A percentile compares a stretch with the other conserved stretches of the same genome.
These are phyloP conservation scores for Gastracanthus pulcherrimus DNA, from an alignment of 2,888 invertebrate species.

Conservation along the genomic window DNA sequence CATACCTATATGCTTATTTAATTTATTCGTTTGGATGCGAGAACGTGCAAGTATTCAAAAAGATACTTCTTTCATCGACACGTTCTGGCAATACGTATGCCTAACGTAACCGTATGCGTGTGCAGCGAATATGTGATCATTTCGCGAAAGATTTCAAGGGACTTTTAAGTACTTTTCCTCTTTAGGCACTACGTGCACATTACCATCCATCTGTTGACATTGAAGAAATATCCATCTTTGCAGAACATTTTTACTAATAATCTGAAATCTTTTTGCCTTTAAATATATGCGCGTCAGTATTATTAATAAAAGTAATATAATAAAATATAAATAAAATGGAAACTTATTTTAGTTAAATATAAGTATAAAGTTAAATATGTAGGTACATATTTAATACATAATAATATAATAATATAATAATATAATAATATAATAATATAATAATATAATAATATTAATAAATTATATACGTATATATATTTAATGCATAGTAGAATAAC, in stretches of 20 bases:
- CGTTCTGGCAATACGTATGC: conserved; percentile 34
- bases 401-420: too few relatives aligned
- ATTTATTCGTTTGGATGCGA: conserved; percentile 9
- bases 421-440: too few relatives aligned
- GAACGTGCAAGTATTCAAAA: conserved; percentile 37
- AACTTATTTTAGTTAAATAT: too few relatives aligned
- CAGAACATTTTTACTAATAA: background rate
- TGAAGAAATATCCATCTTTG: background rate
- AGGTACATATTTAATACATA: too few relatives aligned
- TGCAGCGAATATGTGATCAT: conserved; percentile 25
- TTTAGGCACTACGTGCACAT: background rate
- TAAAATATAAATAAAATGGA: too few relatives aligned
- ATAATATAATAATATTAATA: too few relatives aligned
- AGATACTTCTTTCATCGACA: conserved; percentile 30
- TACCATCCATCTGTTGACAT: background rate
- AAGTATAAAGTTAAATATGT: too few relatives aligned
- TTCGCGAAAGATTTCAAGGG: conserved; percentile 30
- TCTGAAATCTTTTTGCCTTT: too few relatives aligned
- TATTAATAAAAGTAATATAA: too few relatives aligned
- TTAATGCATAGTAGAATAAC: too few relatives aligned
- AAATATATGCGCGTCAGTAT: too few relatives aligned
- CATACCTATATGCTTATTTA: conserved; percentile 27
- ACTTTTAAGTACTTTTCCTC: conserved; percentile 6
- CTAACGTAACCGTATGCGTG: conserved; percentile 27
- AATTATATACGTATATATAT: too few relatives aligned